Base-by-base conservation (phyloP, 2,888 invertebrate genomes). In the Gymnosoma rotundatum region DNA sequence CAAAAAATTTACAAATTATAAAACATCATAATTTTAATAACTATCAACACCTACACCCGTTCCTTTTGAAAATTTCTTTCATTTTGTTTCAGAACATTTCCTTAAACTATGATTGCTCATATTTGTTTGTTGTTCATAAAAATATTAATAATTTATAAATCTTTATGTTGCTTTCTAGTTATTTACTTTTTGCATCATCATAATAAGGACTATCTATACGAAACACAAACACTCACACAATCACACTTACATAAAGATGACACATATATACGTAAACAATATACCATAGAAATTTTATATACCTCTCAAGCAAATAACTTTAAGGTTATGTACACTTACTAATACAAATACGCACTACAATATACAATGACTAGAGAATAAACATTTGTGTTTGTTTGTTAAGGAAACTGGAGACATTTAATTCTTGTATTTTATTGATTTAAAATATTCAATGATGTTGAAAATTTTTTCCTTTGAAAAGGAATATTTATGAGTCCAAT, bases 391-490 rank as follows among this genome's bases (percentile, higher is more conserved):
- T 42, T 6, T 12, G 32, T 32, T 20, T 60, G n/a, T 38, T 45
- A 21, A 58, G 21, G 14, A 63, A 48, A 56, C 10, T 36, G 21
- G 2, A 21, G 21, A 38, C 36, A 56, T 54, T 63, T 36, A 56
- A 63, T 63, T 63, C 18, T 54, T 50, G 42, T 61, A 32, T 42
- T 69, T 69, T 69, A 42, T n/a, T 18, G 12, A 56, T 45, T 64
- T 63, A 54, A 52, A 69, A 69, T 69, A 74, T 69, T 74, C 36
- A 83, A 78, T 73, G 63, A 74, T 74, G 58, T 74, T 36, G 69
- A 69, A 78, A 52, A 63, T 73, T 78, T 67, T 25, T n/a, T 6
- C 16, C n/a, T 16, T 48, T 6, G 6, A 48, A n/a, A 48, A 48
- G n/a, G 16, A 48, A n/a, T 48, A 48, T n/a, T 42, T 48, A 48